Evolutionary conservation across 2,888 invertebrate species (phyloP), one percentile per base, ranked within the genome.

Genomic region (Malacosoma neustria): DNA sequence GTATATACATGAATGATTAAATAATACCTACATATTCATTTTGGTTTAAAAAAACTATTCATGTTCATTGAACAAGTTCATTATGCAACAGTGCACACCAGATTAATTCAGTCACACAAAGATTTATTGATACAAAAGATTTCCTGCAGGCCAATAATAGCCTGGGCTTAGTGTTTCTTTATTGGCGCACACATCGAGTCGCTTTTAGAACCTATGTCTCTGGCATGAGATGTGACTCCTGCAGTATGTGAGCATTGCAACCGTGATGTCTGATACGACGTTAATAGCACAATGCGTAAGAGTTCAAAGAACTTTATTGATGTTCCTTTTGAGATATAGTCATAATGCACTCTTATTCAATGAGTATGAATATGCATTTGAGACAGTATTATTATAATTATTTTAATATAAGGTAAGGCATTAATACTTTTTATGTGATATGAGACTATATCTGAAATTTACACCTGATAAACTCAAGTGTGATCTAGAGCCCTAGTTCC

Each of bases 111-210:
- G 63, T 61, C 60, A 54, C 61, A 49, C 48, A 62, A 61, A 75
- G 73, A 84, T 82, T 79, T 79, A 81, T 77, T 55, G 41, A 46
- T 63, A 73, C 72, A 72, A 76, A 79, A 79, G 76, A 79, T 76
- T 81, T 82, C 82, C 80, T 72, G 82, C 76, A 81, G 39, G 70
- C 74, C 70, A 76, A 76, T 79, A 75, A 81, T 82, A 81, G 84
- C 61, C 47, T 50, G 57, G 55, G 64, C 70, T 65, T 59, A 61
- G 51, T 59, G 59, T 69, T 75, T 79, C 75, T 82, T 79, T 75
- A 64, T 67, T 48, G 58, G 62, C 61, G 57, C 61, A 72, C 58
- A 57, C 63, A 68, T 61, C 57, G 60, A 57, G 73, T 72, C 76
- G 58, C 67, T 72, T 76, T 71, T 74, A 79, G 75, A 64, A 55